These are phyloP conservation scores for Chironomus tentans DNA, from an alignment of 2,888 invertebrate genomes.

Conservation along the genomic window DNA sequence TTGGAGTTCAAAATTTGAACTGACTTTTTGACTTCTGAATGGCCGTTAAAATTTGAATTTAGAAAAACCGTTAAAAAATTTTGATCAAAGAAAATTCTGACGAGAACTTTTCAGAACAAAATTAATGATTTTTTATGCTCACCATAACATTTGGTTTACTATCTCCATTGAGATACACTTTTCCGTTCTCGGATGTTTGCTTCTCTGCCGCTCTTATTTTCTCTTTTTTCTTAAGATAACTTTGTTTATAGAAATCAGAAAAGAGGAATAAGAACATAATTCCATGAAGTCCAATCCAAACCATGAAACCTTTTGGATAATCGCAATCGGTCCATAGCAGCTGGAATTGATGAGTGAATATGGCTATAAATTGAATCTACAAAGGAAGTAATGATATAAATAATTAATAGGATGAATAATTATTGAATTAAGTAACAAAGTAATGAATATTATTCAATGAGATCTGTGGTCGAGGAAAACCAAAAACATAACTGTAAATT, in stretches of 20 bases:
- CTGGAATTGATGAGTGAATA: slow-evolving; percentile 87
- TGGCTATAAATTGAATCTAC: slow-evolving; percentile 84
- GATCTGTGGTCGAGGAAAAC: neutral
- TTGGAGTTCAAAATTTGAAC: no score
- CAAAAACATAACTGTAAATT: no score
- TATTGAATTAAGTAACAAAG: neutral
- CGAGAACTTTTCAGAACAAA: neutral
- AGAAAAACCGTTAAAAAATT: no score
- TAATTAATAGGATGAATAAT: neutral
- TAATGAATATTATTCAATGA: neutral
- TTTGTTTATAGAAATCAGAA: slow-evolving; percentile 86
- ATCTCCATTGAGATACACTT: slow-evolving; percentile 34
- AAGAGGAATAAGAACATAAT: slow-evolving; percentile 89
- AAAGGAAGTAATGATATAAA: slow-evolving; percentile 32
- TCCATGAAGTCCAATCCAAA: slow-evolving; percentile 92
- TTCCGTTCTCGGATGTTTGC: neutral
- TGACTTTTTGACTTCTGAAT: no score
- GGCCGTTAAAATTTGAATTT: no score
- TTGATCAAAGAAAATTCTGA: no score
- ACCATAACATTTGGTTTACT: slow-evolving; percentile 30
- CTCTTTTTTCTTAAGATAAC: slow-evolving; percentile 47
- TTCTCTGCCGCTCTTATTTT: slow-evolving; percentile 11
- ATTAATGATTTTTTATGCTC: neutral
- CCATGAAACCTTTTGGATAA: slow-evolving; percentile 82
- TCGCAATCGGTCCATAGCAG: slow-evolving; percentile 82